Percentiles rank a stretch among this genome's conserved stretches.
These are phyloP conservation scores for Zaprionus africanus DNA, from an alignment of 1,140 invertebrate genomes.

Conservation along the genomic window DNA sequence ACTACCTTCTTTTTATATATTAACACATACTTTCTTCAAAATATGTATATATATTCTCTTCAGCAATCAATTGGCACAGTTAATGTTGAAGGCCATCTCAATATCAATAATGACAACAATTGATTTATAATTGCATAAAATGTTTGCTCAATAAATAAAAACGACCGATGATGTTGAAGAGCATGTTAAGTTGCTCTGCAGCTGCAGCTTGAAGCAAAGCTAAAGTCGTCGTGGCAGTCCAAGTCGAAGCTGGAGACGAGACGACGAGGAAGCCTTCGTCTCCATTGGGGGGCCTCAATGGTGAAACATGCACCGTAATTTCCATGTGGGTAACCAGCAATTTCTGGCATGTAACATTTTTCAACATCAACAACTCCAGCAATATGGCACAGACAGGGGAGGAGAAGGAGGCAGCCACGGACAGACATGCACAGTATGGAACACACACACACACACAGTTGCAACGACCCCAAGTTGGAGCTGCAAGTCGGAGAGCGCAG, in stretches of 20 bases:
- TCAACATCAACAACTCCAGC: slow-evolving; percentile 83
- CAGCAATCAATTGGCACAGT: no score
- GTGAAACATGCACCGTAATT: slow-evolving; percentile 79
- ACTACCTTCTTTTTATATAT: no score
- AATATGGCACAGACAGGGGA: slow-evolving; percentile 66
- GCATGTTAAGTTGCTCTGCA: background rate
- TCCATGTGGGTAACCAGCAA: slow-evolving; percentile 83
- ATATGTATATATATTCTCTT: no score
- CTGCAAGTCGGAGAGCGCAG: slow-evolving; percentile 26
- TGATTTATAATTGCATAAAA: background rate
- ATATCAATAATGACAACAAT: background rate
- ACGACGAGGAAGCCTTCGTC: background rate
- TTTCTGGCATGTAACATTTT: slow-evolving; percentile 83
- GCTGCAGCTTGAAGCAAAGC: background rate
- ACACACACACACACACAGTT: slow-evolving; percentile 32
- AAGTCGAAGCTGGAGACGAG: slow-evolving; percentile 28
- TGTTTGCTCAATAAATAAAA: background rate
- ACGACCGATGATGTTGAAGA: background rate
- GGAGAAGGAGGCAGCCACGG: slow-evolving; percentile 1
- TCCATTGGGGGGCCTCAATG: slow-evolving; percentile 45
- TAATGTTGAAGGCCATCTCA: background rate
- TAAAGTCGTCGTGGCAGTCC: background rate
- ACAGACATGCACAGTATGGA: background rate
- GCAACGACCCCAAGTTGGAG: background rate
- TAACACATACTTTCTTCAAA: no score